Conservation (phyloP, 2,113 vertebrate genomes). For the Barnardius zonarius region DNA sequence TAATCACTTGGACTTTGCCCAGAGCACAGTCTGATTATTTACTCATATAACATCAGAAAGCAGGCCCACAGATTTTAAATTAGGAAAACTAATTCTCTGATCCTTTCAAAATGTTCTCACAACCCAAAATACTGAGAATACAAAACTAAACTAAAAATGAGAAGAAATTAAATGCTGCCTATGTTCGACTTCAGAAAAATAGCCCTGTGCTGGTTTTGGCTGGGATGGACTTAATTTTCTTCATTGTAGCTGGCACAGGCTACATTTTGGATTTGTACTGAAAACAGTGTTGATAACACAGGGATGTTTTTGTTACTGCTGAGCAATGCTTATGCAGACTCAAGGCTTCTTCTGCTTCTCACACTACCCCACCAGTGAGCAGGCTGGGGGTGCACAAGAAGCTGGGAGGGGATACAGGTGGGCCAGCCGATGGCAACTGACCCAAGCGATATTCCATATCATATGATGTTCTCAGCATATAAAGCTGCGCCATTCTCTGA, state of each 20-base stretch:
- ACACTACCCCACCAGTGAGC: not conserved
- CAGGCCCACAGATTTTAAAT: not conserved
- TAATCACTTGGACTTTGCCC: not conserved
- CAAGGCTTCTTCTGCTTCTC: not conserved
- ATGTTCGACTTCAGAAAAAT: not conserved
- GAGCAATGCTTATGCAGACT: not conserved
- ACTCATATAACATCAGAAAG: not conserved
- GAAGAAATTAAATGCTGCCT: not conserved
- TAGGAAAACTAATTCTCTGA: not conserved
- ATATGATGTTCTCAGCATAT: not conserved
- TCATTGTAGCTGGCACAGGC: not conserved
- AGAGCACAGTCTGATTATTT: not conserved
- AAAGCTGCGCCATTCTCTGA: not conserved
- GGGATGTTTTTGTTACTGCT: not conserved
- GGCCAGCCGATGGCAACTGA: not conserved
- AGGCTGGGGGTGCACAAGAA: not conserved
- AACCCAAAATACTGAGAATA: not conserved
- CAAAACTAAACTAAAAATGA: not conserved
- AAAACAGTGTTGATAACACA: not conserved
- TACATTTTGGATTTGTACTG: not conserved
- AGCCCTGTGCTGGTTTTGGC: not conserved
- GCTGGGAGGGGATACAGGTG: not conserved
- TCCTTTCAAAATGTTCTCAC: not conserved
- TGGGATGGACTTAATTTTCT: not conserved
- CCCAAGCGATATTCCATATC: not conserved